Evolutionary conservation across 1,140 invertebrate species (phyloP).

Genomic region (Diachasma alloeum): DNA sequence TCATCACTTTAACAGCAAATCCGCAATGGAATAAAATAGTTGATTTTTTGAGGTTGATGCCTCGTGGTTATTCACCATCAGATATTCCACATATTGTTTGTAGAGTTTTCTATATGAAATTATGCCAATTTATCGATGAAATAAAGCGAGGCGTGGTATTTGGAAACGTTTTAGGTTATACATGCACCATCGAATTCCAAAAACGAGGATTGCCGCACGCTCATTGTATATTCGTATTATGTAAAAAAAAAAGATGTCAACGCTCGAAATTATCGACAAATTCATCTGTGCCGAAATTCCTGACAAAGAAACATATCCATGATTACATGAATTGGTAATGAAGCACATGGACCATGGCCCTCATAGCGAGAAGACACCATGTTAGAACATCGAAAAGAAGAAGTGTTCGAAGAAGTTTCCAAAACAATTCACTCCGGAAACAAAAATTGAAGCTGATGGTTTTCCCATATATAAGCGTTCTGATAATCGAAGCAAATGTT

Average conservation of each 20-base stretch:
- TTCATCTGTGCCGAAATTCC: conserved; percentile 24
- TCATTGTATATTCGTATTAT: too few relatives aligned
- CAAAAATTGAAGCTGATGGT: background rate
- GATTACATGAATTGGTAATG: conserved; percentile 12
- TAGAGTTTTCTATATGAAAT: background rate
- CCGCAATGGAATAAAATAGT: conserved; percentile 16
- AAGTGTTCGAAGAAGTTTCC: conserved; percentile 24
- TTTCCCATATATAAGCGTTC: background rate
- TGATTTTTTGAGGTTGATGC: conserved; percentile 4
- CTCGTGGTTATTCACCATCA: background rate
- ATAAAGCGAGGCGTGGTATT: background rate
- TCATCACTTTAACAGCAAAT: conserved; percentile 15
- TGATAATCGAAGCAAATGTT: background rate
- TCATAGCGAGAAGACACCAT: conserved; percentile 20
- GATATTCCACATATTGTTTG: background rate
- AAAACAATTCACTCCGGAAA: conserved; percentile 15
- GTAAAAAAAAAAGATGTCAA: conserved; percentile 1
- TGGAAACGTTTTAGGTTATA: too few relatives aligned
- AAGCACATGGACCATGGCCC: conserved; percentile 23
- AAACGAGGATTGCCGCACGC: too few relatives aligned
- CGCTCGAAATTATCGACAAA: conserved; percentile 3
- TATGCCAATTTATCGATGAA: background rate
- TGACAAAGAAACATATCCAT: background rate
- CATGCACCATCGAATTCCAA: too few relatives aligned
- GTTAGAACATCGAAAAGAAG: conserved; percentile 10